Base-by-base conservation (phyloP, 2,888 invertebrate species). In the Cosmia pyralina region DNA sequence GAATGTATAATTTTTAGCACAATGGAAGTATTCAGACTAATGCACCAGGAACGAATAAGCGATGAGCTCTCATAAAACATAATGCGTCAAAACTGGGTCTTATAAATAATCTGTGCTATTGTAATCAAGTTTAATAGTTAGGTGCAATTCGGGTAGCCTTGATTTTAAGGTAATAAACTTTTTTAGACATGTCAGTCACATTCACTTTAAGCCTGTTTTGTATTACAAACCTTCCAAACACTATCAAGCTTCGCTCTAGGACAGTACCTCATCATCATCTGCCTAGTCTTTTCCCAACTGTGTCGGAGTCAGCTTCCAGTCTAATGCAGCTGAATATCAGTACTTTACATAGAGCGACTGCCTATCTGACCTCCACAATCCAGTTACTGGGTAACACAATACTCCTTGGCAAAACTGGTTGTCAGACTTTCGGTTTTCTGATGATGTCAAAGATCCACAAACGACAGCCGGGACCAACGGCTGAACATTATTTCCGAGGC, bases 1-100 rank as follows among this genome's bases (percentile, higher is more conserved):
- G 83, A 86, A 86, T 88, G 83, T 84, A 85, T 83, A 80, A 81
- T 88, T 85, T 82, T 85, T 79, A 66, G 77, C 75, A 85, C 83
- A 85, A 85, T 82, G 75, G 79, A 85, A 75, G 79, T 77, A 81
- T 78, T 81, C 77, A 68, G 69, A 60, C 70, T 76, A 75, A 77
- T 78, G 69, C 81, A 84, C 75, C 75, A 85, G 84, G 77, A 82
- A 86, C 72, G 62, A 83, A 82, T 83, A 75, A 77, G 65, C 67
- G 83, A 84, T 82, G 76, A 78, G 75, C 64, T 74, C 74, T 77
- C 75, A 68, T 75, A 74, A 71, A 82, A 85, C 77, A 55, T 77
- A 84, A 84, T 84, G 70, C 77, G 59, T 72, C 75, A 69, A 79
- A 86, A 82, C 73, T 81, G 70, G 77, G 72, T 79, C 75, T 72